A percentile compares a stretch with the other conserved stretches of the same genome.
phyloP scores from a whole-genome alignment of 2,797 vertebrate genomes.

The Aeoliscus strigatus region DNA sequence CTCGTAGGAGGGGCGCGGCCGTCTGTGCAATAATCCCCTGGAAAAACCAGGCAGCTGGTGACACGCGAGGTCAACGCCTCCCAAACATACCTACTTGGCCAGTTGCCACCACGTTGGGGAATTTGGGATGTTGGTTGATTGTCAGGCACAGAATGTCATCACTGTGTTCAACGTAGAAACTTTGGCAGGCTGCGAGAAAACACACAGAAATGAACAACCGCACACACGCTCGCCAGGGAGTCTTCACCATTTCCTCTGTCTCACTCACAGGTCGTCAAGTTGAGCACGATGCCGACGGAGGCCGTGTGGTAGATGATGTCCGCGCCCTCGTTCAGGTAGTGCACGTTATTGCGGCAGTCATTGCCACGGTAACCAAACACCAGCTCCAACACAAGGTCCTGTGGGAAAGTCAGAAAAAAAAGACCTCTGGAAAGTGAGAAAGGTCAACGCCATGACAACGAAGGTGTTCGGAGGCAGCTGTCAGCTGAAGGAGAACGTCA shows the following conservation, averaged over 20 bases:
- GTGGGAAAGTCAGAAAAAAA: conserved; percentile 40
- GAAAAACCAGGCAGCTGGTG: conserved; percentile 29
- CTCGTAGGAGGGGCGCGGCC: neutral
- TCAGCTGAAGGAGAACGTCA: conserved; percentile 7
- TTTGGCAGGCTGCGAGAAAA: conserved; percentile 85
- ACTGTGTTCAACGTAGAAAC: conserved; percentile 97
- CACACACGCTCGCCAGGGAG: conserved; percentile 9
- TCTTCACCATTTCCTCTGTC: neutral
- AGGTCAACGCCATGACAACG: conserved; percentile 63
- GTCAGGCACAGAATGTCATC: conserved; percentile 99
- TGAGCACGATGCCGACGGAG: conserved; percentile 91
- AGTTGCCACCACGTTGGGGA: conserved; percentile 98
- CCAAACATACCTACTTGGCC: conserved; percentile 99
- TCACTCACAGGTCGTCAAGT: conserved; percentile 89
- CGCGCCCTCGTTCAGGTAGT: conserved; percentile 96
- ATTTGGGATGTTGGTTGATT: conserved; percentile 98
- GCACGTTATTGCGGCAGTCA: conserved; percentile 98
- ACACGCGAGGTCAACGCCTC: conserved; percentile 55
- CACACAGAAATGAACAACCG: conserved; percentile 8
- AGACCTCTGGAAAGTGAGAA: conserved; percentile 41
- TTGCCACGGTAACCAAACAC: conserved; percentile 97
- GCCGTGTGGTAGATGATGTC: conserved; percentile 98
- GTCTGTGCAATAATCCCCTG: conserved; percentile 1
- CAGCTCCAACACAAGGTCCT: conserved; percentile 94
- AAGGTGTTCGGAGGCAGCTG: conserved; percentile 27